Conservation (phyloP, 2,797 vertebrate genomes). For the Morelia viridis region DNA sequence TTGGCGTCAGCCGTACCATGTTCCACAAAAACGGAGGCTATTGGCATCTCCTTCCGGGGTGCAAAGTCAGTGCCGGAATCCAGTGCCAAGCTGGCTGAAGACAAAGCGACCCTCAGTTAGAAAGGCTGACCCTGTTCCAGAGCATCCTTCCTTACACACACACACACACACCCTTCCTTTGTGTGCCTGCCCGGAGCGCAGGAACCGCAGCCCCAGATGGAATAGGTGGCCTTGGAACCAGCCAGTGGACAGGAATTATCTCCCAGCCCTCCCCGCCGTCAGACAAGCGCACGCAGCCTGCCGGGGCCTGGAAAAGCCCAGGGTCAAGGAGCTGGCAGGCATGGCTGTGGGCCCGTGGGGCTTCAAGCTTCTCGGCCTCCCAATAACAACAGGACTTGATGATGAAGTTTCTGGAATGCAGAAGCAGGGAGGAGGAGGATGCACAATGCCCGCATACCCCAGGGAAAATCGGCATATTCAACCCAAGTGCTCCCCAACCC, state of each 20-base stretch:
- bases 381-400: not conserved
- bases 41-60: slow-evolving; percentile 15
- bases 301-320: not conserved
- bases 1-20: slow-evolving; percentile 1
- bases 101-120: slow-evolving; percentile 25
- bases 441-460: not conserved
- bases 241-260: not conserved
- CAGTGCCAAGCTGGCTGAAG: not conserved
- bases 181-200: not conserved
- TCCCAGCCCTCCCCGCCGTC: no score
- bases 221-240: not conserved
- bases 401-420: not conserved
- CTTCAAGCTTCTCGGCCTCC: no score
- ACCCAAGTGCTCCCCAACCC: no score
- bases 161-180: not conserved
- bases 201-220: no score
- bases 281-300: not conserved
- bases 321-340: not conserved
- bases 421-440: not conserved
- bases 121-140: not conserved
- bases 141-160: not conserved
- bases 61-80: not conserved
- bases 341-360: no score
- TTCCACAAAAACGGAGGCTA: not conserved
- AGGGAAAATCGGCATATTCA: not conserved